These are phyloP conservation scores for Odocoileus virginianus DNA, from an alignment of 2,113 vertebrate genomes.

Conservation along the genomic window DNA sequence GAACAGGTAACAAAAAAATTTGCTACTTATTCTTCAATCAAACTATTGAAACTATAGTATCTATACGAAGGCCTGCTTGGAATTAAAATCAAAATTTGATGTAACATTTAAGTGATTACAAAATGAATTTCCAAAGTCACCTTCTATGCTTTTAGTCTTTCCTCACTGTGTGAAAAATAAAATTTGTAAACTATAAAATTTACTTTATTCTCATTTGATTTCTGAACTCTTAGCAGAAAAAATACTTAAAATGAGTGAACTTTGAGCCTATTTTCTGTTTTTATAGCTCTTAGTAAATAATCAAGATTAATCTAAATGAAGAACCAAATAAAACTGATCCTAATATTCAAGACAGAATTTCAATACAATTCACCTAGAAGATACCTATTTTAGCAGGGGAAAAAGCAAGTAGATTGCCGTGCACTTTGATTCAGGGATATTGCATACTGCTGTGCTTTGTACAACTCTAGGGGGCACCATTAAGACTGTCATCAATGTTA, in stretches of 20 bases:
- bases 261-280: slow-evolving; percentile 3
- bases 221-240: slow-evolving; percentile 21
- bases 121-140: slow-evolving; percentile 23
- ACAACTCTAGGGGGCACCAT: not conserved
- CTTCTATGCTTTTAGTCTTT: not conserved
- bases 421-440: too few relatives aligned
- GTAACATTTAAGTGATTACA: not conserved
- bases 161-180: not conserved
- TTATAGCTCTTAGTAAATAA: not conserved
- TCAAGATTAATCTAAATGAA: slow-evolving; percentile 11
- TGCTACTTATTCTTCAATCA: not conserved
- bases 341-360: not conserved
- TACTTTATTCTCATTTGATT: slow-evolving; percentile 8
- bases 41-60: not conserved
- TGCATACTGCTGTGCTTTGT: not conserved
- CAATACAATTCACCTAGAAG: not conserved
- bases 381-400: not conserved
- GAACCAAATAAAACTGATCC: not conserved
- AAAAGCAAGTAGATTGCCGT: not conserved
- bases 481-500: not conserved
- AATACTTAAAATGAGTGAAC: not conserved
- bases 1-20: slow-evolving; percentile 32
- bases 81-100: slow-evolving; percentile 5
- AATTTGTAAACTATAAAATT: not conserved
- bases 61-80: not conserved